Evolutionary conservation across 1,140 invertebrate species (phyloP).

Genomic region (Drosophila kurseongensis): DNA sequence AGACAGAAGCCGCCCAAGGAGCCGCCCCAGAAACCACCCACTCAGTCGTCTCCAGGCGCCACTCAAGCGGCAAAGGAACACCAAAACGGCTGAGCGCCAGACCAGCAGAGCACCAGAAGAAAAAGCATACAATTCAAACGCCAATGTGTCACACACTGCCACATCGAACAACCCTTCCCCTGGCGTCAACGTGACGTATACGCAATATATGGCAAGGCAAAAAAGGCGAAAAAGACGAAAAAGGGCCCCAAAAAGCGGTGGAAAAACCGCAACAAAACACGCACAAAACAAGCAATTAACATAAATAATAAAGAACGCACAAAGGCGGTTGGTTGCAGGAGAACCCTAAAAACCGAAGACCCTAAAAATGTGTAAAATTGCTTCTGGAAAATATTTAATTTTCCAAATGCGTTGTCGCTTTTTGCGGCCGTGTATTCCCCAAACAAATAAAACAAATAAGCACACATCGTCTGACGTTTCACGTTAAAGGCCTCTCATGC

Average conservation of each 20-base stretch:
- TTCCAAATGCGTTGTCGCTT: slow-evolving; percentile 51
- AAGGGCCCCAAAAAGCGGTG: slow-evolving; percentile 2
- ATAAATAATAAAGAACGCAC: slow-evolving; percentile 65
- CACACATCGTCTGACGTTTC: slow-evolving; percentile 22
- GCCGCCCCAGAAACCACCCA: slow-evolving; percentile 8
- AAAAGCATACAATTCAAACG: slow-evolving; percentile 45
- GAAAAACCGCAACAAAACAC: slow-evolving; percentile 54
- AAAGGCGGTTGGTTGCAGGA: slow-evolving; percentile 13
- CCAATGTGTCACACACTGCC: slow-evolving; percentile 63
- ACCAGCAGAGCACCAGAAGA: slow-evolving; percentile 5
- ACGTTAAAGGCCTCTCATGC: slow-evolving; percentile 38
- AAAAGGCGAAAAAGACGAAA: slow-evolving; percentile 1
- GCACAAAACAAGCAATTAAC: slow-evolving; percentile 77
- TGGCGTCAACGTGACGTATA: slow-evolving; percentile 69
- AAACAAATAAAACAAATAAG: slow-evolving; percentile 42
- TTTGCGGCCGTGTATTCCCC: slow-evolving; percentile 36
- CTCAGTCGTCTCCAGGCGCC: slow-evolving; percentile 41
- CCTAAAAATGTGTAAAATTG: slow-evolving; percentile 54
- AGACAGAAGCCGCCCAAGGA: slow-evolving; percentile 33
- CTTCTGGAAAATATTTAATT: slow-evolving; percentile 55
- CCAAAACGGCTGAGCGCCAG: not conserved
- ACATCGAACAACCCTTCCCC: slow-evolving; percentile 46
- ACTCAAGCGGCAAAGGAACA: slow-evolving; percentile 48
- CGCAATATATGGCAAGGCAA: slow-evolving; percentile 56
- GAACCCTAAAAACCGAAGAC: slow-evolving; percentile 21